Evolutionary conservation across 1,140 invertebrate species (phyloP).

Genomic region (Ceratina calcarata): DNA sequence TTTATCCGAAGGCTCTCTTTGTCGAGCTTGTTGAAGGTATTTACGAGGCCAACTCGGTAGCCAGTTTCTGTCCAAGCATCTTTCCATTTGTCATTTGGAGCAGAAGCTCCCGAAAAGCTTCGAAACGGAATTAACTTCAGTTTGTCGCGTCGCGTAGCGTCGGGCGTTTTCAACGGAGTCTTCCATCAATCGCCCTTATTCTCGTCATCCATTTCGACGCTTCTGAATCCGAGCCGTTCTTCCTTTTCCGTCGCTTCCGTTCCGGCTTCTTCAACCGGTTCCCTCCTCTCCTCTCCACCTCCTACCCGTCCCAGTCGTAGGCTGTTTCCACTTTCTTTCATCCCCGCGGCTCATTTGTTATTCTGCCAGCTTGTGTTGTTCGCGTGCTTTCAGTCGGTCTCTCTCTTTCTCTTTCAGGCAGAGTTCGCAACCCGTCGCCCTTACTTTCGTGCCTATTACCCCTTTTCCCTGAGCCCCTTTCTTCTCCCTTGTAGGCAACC

Average conservation of each 20-base stretch:
- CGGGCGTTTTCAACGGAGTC: slow-evolving; percentile 20
- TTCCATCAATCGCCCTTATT: slow-evolving; percentile 39
- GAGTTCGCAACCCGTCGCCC: neutral
- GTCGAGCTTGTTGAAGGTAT: neutral
- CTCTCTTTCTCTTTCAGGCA: neutral
- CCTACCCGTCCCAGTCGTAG: slow-evolving; percentile 16
- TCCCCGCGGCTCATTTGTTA: slow-evolving; percentile 65
- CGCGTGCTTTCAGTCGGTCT: slow-evolving; percentile 51
- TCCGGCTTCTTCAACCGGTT: slow-evolving; percentile 26
- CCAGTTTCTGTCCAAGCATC: neutral
- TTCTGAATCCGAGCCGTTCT: slow-evolving; percentile 38
- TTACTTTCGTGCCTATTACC: neutral
- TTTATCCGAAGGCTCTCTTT: neutral
- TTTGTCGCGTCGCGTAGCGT: neutral
- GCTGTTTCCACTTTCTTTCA: slow-evolving; percentile 61
- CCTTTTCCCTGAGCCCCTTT: slow-evolving; percentile 3
- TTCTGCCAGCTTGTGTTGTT: slow-evolving; percentile 68
- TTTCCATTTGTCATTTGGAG: slow-evolving; percentile 32
- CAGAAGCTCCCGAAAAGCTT: neutral
- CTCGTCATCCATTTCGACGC: slow-evolving; percentile 40
- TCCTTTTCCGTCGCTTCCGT: slow-evolving; percentile 26
- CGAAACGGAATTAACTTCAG: slow-evolving; percentile 42
- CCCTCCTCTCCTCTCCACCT: neutral
- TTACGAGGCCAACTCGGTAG: neutral
- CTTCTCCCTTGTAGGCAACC: slow-evolving; percentile 32